Base-by-base conservation (phyloP, 2,888 invertebrate species). In the Eumacrocentrus americanus region DNA sequence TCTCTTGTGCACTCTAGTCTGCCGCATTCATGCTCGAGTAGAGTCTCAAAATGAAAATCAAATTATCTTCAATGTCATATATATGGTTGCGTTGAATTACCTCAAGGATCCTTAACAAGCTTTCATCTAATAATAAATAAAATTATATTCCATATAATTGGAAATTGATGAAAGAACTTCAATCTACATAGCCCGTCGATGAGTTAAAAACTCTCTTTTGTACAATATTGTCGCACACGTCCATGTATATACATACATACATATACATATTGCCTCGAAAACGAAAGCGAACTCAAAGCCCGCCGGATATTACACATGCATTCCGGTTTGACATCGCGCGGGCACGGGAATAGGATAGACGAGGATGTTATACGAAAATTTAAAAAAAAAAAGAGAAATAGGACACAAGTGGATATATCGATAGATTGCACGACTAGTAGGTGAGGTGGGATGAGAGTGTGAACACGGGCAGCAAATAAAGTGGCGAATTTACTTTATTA, bases 401-500 rank as follows among this genome's bases (percentile, higher is more conserved):
- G 40, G 12, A n/a, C 7, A 34, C 14, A 14, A 51, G n/a, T 38
- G 12, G 51, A 51, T 51, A 20, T 29, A 44, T 44, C 54, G 42
- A 44, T 34, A 11, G 3, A 53, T 44, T 51, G 14, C 37, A 22
- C 12, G 51, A 22, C 20, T 22, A 38, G n/a, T 38, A 23, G 2
- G 23, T 1, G 9, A 35, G n/a, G 23, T 12, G 23, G 20, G 52
- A 44, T 2, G 37, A 20, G 47, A 35, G 16, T 9, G 34, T 50
- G 35, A 37, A 51, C 44, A 58, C 20, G 44, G 37, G 18, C 37
- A 34, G 14, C 37, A 37, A 58, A 46, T 52, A 35, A 58, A 58
- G 46, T 25, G 22, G 46, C 16, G 22, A 52, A 58, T 52, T 58
- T 52, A 58, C 52, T 51, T 44, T 58, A 44, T 35, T 12, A 16